Evolutionary conservation across 2,888 invertebrate species (phyloP), one percentile per base, ranked within the genome.

Genomic region (Gryllus longicercus): DNA sequence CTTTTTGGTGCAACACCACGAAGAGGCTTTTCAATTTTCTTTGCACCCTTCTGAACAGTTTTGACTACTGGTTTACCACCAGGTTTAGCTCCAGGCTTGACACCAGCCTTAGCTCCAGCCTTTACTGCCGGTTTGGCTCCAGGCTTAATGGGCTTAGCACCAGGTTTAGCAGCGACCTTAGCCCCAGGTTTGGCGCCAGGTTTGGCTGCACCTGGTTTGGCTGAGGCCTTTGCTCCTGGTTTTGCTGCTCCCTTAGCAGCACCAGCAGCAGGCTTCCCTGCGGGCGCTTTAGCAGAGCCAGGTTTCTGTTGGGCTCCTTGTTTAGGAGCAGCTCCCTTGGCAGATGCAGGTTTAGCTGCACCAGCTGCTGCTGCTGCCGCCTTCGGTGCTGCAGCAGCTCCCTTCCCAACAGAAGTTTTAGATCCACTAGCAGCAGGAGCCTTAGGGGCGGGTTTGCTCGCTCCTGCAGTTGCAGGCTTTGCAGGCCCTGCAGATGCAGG

Each of bases 1-100:
- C 86, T 86, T 84, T 90, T 90, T 51, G 89, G 88, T 1, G 89
- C 88, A 18, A 89, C 90, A 87, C 88, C 88, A 82, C 88, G 88
- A 84, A 91, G 91, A 1, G 89, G 88, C 83, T 89, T 89, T 80
- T 90, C 89, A 18, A 84, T 85, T 85, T 83, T 83, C 12, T 81
- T 82, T 38, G 82, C 81, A 38, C 81, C 80, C 80, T 83, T 84
- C 77, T 89, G 88, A 77, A 89, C 89, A 83, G 90, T 88, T 84
- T 89, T 86, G 8, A 83, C 84, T 51, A 86, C 82, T 10, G 85
- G 83, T 82, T 86, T 86, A 74, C 84, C 84, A 23, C 84, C 83
- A 80, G 84, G 83, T 75, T 90, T 90, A 21, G 83, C 82, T 49
- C 82, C 82, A 74, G 90, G 89, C 84, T 90, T 90, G 1, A 89